These are phyloP conservation scores for Odontamblyopus rebecca DNA, from an alignment of 2,797 vertebrate genomes.

Conservation along the genomic window DNA sequence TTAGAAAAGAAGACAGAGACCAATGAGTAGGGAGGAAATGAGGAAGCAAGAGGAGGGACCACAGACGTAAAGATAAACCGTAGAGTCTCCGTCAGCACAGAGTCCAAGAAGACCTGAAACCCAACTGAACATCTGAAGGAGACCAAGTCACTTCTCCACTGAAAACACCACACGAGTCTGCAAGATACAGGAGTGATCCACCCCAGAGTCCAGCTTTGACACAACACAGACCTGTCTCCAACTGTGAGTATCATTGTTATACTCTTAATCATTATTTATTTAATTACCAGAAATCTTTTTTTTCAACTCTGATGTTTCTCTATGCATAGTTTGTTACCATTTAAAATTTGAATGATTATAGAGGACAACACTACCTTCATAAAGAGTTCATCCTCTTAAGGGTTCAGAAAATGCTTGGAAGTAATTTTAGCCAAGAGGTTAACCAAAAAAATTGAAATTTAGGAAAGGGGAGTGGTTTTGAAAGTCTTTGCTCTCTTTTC, in stretches of 20 bases:
- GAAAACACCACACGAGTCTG: slow-evolving; percentile 2
- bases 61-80: slow-evolving; percentile 66
- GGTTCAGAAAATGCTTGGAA: too few relatives aligned
- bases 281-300: too few relatives aligned
- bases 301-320: too few relatives aligned
- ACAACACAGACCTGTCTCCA: slow-evolving; percentile 39
- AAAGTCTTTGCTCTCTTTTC: too few relatives aligned
- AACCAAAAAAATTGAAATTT: too few relatives aligned
- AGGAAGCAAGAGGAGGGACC: slow-evolving; percentile 63
- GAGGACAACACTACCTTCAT: too few relatives aligned
- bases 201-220: slow-evolving; percentile 16
- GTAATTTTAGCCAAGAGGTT: too few relatives aligned
- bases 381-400: too few relatives aligned
- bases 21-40: slow-evolving; percentile 68
- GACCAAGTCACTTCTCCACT: slow-evolving; percentile 27
- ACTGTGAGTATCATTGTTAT: slow-evolving; percentile 48
- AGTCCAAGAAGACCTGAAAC: slow-evolving; percentile 32
- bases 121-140: slow-evolving; percentile 40
- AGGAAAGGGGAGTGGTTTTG: too few relatives aligned
- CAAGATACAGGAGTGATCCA: slow-evolving; percentile 17
- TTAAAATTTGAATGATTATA: too few relatives aligned
- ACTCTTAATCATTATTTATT: background rate
- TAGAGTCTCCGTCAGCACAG: slow-evolving; percentile 42
- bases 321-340: too few relatives aligned
- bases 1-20: slow-evolving; percentile 62